Conservation (phyloP, 2,888 invertebrate species). For the Drosophila putrida region DNA sequence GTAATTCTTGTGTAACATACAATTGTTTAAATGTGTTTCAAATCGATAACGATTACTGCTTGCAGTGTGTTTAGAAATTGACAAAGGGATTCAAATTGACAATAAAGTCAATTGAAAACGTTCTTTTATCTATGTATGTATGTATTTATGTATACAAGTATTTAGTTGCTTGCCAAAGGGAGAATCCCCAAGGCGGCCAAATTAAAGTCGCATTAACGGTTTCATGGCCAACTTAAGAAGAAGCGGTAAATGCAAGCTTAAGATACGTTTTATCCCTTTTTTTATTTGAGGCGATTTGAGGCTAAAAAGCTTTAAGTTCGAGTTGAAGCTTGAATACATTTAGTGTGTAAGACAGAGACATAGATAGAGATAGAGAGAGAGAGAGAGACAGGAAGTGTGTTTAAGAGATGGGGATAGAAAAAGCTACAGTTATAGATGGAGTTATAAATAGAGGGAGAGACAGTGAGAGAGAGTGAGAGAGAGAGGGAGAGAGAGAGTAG, state of each 20-base stretch:
- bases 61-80: background rate
- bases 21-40: background rate
- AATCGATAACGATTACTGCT: slow-evolving; percentile 7
- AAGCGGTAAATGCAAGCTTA: slow-evolving; percentile 30
- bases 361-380: slow-evolving; percentile 9
- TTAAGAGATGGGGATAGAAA: slow-evolving; percentile 13
- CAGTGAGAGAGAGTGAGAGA: slow-evolving; percentile 13
- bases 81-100: background rate
- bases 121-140: background rate
- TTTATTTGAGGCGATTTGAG: slow-evolving; percentile 6
- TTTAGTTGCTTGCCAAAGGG: background rate
- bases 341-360: background rate
- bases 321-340: slow-evolving; percentile 14
- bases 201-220: slow-evolving; percentile 16
- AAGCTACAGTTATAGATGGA: slow-evolving; percentile 14
- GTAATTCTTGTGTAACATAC: slow-evolving; percentile 12
- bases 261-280: background rate
- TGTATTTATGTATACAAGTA: background rate
- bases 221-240: slow-evolving; percentile 20
- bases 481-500: slow-evolving; percentile 32
- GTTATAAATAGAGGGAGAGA: slow-evolving; percentile 8
- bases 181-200: background rate
- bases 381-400: background rate
- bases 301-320: slow-evolving; percentile 27
- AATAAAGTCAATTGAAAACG: background rate